Conservation (phyloP, 1,140 invertebrate species). For the Pantala flavescens region DNA sequence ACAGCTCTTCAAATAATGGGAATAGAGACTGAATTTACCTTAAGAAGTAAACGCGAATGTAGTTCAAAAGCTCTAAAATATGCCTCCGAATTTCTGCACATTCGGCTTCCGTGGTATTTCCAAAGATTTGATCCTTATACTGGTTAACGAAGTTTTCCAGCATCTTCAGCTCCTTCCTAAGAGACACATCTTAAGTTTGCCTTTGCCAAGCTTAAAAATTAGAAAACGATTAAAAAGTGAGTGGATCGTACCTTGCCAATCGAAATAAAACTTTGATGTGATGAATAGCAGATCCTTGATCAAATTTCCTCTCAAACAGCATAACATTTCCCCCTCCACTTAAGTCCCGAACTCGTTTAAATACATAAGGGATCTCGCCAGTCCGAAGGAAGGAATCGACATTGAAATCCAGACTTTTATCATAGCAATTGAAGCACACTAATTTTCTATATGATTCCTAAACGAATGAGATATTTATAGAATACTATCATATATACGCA, state of each 20-base stretch:
- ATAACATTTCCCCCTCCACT: neutral
- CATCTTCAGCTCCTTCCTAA: neutral
- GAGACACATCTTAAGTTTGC: neutral
- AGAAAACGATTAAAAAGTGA: neutral
- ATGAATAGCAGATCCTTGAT: neutral
- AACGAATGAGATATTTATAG: too few species aligned
- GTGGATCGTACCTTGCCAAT: neutral
- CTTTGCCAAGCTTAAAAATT: neutral
- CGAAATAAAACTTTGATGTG: neutral
- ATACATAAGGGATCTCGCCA: too few species aligned
- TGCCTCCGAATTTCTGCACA: neutral
- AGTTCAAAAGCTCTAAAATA: neutral
- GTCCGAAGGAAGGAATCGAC: too few species aligned
- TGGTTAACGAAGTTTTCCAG: neutral
- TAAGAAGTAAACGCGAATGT: neutral
- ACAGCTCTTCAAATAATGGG: neutral
- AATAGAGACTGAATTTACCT: neutral
- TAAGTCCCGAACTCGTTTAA: too few species aligned
- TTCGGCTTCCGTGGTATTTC: neutral
- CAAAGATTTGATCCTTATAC: neutral
- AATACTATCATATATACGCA: too few species aligned
- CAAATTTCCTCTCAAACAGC: neutral
- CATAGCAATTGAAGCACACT: too few species aligned
- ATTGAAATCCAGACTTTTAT: too few species aligned
- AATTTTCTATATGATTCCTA: too few species aligned